A percentile compares a stretch with the other conserved stretches of the same genome.
Evolutionary conservation across 1,140 invertebrate genomes (phyloP).

Genomic region (Teleopsis dalmanni): DNA sequence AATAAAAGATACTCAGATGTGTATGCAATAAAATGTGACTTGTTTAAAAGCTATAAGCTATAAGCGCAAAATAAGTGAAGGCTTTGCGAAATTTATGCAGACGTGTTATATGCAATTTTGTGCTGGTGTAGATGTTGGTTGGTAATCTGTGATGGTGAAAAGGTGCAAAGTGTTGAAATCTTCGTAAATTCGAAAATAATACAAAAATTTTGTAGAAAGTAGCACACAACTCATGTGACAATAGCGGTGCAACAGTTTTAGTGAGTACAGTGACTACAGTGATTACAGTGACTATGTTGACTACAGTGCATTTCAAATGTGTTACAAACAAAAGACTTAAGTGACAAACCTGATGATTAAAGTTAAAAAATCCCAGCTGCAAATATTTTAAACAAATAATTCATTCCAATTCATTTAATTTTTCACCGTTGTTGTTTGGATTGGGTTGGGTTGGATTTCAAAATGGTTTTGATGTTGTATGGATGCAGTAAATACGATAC

Average conservation of each 20-base stretch:
- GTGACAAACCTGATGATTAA: slow-evolving; percentile 44
- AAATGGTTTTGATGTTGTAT: no score
- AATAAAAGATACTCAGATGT: no score
- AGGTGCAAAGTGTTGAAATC: not conserved
- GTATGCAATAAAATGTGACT: no score
- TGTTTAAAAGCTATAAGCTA: no score
- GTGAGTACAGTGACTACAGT: not conserved
- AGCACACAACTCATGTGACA: not conserved
- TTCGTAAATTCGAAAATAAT: slow-evolving; percentile 1
- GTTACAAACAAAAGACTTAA: slow-evolving; percentile 38
- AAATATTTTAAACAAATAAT: slow-evolving; percentile 13
- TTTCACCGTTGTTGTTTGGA: slow-evolving; percentile 11
- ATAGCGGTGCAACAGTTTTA: not conserved
- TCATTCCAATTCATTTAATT: no score
- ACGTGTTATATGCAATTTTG: no score
- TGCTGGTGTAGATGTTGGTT: no score
- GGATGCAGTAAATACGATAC: no score
- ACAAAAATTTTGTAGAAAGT: not conserved
- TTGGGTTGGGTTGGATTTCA: slow-evolving; percentile 19
- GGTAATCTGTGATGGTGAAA: not conserved
- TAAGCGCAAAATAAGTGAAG: not conserved
- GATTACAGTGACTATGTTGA: not conserved
- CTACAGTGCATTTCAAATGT: slow-evolving; percentile 2
- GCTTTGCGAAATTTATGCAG: no score
- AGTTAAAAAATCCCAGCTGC: slow-evolving; percentile 44